These are phyloP conservation scores for Drosophila parvula DNA, from an alignment of 1,140 invertebrate species.

Conservation along the genomic window DNA sequence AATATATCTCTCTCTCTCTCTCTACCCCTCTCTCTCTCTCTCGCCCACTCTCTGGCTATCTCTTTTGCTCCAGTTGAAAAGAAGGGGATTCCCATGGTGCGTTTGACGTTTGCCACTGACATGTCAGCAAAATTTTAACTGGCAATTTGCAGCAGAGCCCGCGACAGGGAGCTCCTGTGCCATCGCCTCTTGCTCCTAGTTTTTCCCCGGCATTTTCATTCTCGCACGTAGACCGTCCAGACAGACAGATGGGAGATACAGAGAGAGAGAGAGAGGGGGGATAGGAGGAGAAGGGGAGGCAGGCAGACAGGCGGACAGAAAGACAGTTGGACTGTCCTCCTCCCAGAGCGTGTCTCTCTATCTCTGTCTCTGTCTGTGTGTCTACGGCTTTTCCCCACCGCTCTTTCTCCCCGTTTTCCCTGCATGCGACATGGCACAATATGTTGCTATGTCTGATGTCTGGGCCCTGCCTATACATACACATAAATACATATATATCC, in stretches of 20 bases:
- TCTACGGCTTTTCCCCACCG: constrained; percentile 16
- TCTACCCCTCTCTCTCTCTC: not conserved
- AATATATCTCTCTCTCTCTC: not conserved
- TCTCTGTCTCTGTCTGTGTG: constrained; percentile 9
- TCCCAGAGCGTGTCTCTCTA: constrained; percentile 27
- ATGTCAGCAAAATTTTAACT: constrained; percentile 79
- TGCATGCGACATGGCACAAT: constrained; percentile 71
- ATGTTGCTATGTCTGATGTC: constrained; percentile 72
- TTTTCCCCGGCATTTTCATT: constrained; percentile 21
- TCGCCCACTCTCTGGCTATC: too few relatives aligned
- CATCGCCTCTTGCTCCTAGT: constrained; percentile 4
- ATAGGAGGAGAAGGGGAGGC: not conserved
- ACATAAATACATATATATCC: not conserved
- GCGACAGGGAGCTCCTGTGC: constrained; percentile 40
- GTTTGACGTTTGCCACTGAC: constrained; percentile 69
- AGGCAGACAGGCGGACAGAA: constrained; percentile 25
- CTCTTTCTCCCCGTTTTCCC: constrained; percentile 12
- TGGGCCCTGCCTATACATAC: constrained; percentile 31
- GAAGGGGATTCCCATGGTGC: constrained; percentile 28
- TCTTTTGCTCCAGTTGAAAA: not conserved
- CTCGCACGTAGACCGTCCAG: constrained; percentile 31
- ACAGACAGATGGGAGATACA: constrained; percentile 1
- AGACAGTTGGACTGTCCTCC: constrained; percentile 15
- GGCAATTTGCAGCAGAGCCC: constrained; percentile 72
- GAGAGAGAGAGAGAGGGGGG: not conserved